Conservation (phyloP, 1,140 invertebrate species). For the Aculops lycopersici region DNA sequence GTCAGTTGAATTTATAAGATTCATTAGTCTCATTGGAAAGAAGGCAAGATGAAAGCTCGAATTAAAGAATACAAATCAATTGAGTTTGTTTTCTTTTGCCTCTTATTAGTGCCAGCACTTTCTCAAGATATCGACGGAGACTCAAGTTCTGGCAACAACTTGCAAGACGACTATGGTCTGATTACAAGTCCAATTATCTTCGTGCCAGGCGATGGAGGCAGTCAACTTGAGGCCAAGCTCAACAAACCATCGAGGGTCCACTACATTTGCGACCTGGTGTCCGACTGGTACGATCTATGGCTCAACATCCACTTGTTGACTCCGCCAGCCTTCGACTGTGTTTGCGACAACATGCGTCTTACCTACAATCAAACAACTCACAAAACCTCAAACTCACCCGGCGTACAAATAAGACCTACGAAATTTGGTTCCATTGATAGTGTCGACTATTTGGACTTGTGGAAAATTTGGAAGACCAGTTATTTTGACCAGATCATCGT, state of each 20-base stretch:
- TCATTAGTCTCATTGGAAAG: neutral
- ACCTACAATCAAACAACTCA: neutral
- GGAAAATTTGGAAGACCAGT: slow-evolving; percentile 12
- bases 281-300: neutral
- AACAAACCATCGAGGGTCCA: neutral
- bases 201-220: neutral
- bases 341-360: neutral
- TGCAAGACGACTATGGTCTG: no score
- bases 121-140: no score
- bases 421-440: neutral
- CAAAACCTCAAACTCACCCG: neutral
- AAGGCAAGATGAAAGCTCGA: neutral
- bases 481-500: slow-evolving; percentile 65
- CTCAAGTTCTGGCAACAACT: no score
- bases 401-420: neutral
- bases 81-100: neutral
- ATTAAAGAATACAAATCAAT: neutral
- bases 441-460: neutral
- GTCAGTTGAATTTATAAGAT: neutral
- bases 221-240: neutral
- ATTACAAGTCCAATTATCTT: slow-evolving; percentile 11
- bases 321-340: neutral
- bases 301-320: neutral
- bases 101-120: neutral
- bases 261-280: neutral